Evolutionary conservation across 2,797 vertebrate species (phyloP).

Genomic region (Manis pentadactyla): DNA sequence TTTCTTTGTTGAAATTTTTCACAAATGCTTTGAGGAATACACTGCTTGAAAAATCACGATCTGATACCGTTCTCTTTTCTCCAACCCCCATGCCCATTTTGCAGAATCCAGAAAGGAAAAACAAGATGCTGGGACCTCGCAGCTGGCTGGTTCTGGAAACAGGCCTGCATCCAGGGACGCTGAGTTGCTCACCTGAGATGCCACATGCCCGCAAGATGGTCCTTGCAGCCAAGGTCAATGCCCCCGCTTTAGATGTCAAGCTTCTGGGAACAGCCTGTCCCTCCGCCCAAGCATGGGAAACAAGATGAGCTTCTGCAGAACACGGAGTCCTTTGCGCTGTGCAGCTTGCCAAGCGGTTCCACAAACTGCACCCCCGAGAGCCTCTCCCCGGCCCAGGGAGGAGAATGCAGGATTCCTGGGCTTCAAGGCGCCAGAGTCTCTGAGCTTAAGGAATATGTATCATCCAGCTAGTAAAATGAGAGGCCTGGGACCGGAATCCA

Average conservation of each 20-base stretch:
- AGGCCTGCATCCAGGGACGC: not conserved
- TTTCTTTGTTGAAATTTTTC: not conserved
- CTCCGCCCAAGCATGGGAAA: not conserved
- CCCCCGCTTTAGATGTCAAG: not conserved
- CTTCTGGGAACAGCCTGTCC: not conserved
- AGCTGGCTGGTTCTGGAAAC: too few species aligned
- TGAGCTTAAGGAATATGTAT: not conserved
- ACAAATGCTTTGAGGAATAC: not conserved
- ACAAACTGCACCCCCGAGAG: not conserved
- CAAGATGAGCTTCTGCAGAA: accelerated
- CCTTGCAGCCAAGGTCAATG: not conserved
- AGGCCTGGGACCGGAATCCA: not conserved
- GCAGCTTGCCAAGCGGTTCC: not conserved
- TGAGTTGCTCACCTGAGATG: not conserved
- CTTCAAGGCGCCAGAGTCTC: not conserved
- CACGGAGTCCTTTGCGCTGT: not conserved
- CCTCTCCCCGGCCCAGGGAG: constrained; percentile 55
- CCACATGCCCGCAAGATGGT: too few species aligned
- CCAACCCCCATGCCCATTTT: not conserved
- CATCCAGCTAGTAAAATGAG: not conserved
- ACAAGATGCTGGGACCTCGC: not conserved
- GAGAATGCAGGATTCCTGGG: not conserved
- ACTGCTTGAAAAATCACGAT: not conserved
- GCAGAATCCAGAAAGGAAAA: not conserved
- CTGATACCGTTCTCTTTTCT: not conserved